Percentiles rank a stretch among this genome's conserved stretches.
Evolutionary conservation across 2,888 invertebrate species (phyloP).

Genomic region (Apamea anceps): DNA sequence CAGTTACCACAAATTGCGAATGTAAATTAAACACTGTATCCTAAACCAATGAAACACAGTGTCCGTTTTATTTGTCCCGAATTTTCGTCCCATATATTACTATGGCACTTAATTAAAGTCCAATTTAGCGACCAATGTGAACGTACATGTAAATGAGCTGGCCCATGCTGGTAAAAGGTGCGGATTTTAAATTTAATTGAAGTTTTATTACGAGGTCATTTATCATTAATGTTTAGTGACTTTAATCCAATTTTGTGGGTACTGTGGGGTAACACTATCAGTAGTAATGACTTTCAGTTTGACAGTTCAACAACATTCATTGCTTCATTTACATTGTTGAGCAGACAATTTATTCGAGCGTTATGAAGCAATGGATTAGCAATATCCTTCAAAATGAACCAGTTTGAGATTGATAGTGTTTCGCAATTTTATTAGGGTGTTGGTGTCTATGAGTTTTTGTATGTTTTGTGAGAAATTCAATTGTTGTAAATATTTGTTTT

Average conservation of each 20-base stretch:
- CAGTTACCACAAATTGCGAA: slow-evolving; percentile 16
- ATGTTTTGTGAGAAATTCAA: background rate
- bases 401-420: background rate
- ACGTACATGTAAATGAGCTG: slow-evolving; percentile 52
- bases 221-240: slow-evolving; percentile 34
- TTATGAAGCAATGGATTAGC: background rate
- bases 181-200: slow-evolving; percentile 44
- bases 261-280: background rate
- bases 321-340: background rate
- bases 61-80: slow-evolving; percentile 35
- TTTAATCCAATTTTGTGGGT: slow-evolving; percentile 12
- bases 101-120: slow-evolving; percentile 44
- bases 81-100: slow-evolving; percentile 34
- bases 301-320: background rate
- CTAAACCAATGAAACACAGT: slow-evolving; percentile 42
- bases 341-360: background rate
- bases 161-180: slow-evolving; percentile 31
- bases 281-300: background rate
- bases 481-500: background rate
- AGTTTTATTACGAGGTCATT: slow-evolving; percentile 47
- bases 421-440: background rate
- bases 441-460: background rate
- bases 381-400: background rate
- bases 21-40: slow-evolving; percentile 30
- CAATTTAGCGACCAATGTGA: slow-evolving; percentile 42